These are phyloP conservation scores for Meloidogyne floridensis DNA, from an alignment of 1,140 invertebrate genomes.

Conservation along the genomic window DNA sequence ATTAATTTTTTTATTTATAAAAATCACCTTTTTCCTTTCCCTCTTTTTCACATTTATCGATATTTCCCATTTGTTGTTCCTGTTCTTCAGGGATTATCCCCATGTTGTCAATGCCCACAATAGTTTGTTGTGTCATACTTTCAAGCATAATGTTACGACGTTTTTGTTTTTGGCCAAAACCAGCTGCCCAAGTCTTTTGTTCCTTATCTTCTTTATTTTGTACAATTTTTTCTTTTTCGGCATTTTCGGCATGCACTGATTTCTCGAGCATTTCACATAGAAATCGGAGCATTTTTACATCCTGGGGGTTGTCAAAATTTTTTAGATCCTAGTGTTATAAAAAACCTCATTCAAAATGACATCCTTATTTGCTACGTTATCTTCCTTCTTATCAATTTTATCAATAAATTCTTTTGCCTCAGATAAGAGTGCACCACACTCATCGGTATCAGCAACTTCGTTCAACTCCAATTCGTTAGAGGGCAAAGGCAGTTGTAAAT, in stretches of 20 bases:
- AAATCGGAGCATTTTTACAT: not conserved
- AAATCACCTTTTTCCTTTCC: not conserved
- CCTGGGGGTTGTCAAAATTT: not conserved
- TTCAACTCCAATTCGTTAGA: constrained; percentile 9
- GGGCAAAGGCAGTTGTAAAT: not conserved
- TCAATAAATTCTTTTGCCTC: constrained; percentile 15
- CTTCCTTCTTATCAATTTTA: not conserved
- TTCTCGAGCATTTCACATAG: constrained; percentile 23
- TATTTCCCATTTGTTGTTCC: not conserved
- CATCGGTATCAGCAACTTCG: not conserved
- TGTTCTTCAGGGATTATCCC: constrained; percentile 26
- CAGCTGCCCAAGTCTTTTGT: constrained; percentile 27
- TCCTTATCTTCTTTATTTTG: not conserved
- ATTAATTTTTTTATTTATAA: constrained; percentile 13
- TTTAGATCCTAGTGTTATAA: not conserved
- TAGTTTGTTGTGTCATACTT: constrained; percentile 21
- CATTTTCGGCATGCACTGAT: constrained; percentile 5
- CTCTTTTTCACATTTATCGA: not conserved
- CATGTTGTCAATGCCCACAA: constrained; percentile 23
- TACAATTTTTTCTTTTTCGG: constrained; percentile 7
- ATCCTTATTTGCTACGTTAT: not conserved
- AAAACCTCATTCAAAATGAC: not conserved
- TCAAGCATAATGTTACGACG: constrained; percentile 9
- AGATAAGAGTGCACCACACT: not conserved
- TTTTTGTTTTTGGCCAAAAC: constrained; percentile 11